A percentile compares a stretch with the other conserved stretches of the same genome.
Evolutionary conservation across 92 coral and sea anemone species (phyloP).

Genomic region (Meandrina meandrites): DNA sequence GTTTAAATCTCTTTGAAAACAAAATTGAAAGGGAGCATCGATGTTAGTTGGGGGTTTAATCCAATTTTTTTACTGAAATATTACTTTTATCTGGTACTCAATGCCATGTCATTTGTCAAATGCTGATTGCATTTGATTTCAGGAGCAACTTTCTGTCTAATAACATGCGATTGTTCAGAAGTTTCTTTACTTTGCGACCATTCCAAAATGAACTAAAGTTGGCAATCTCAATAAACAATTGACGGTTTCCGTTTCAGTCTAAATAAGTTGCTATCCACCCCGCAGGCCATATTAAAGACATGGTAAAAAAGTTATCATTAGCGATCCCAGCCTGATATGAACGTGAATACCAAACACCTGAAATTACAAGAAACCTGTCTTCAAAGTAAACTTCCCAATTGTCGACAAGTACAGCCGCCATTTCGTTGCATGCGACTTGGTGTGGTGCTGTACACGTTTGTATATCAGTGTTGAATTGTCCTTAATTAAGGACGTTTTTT

Average conservation of each 20-base stretch:
- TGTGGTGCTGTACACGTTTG: background rate
- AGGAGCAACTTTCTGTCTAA: background rate
- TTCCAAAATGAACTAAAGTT: background rate
- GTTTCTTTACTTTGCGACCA: background rate
- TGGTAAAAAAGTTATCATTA: slow-evolving; percentile 1
- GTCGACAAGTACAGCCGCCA: background rate
- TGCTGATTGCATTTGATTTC: background rate
- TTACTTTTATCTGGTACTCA: background rate
- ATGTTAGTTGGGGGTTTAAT: background rate
- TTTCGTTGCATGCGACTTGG: background rate
- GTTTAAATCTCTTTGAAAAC: slow-evolving; percentile 12
- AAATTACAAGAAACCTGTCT: background rate
- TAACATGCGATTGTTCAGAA: background rate
- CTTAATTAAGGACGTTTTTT: background rate
- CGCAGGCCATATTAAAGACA: background rate
- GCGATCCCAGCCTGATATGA: background rate
- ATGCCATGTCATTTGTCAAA: background rate
- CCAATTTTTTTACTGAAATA: background rate
- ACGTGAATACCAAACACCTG: background rate
- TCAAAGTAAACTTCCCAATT: background rate
- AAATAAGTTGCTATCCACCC: background rate
- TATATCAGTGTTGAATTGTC: background rate
- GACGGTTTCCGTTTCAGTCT: background rate
- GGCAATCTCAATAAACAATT: background rate
- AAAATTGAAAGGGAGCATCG: background rate